A percentile compares a stretch with the other conserved stretches of the same genome.
These are phyloP conservation scores for Machaerirhynchus nigripectus DNA, from an alignment of 2,113 vertebrate species.

Conservation along the genomic window DNA sequence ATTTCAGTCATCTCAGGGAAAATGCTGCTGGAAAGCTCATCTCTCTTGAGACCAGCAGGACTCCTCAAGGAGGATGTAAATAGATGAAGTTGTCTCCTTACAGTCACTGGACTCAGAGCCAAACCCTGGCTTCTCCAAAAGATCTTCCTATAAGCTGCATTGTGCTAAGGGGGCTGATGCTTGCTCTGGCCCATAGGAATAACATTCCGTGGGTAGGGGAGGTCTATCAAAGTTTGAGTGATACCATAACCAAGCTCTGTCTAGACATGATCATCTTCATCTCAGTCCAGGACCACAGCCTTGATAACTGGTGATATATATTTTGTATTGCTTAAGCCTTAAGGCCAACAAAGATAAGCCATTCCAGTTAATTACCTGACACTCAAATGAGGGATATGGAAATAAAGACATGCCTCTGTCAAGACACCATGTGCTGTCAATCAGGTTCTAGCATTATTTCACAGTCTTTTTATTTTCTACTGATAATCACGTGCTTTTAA, in stretches of 20 bases:
- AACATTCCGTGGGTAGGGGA: not conserved
- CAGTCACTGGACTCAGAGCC: not conserved
- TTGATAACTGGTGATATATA: not conserved
- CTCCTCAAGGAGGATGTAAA: not conserved
- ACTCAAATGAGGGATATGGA: not conserved
- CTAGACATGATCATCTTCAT: conserved; percentile 31
- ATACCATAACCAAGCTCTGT: conserved; percentile 4
- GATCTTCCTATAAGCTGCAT: not conserved
- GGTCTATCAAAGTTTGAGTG: not conserved
- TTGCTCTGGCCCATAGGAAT: conserved; percentile 22
- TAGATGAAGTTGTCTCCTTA: conserved; percentile 23
- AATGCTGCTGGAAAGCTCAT: not conserved
- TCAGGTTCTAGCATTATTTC: not conserved
- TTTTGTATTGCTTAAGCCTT: not conserved
- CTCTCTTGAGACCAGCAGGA: not conserved
- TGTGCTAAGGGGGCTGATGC: not conserved
- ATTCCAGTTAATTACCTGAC: not conserved
- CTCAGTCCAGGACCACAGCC: not conserved
- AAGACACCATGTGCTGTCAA: not conserved
- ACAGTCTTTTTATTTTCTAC: not conserved
- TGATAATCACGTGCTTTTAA: not conserved
- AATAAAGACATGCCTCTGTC: not conserved
- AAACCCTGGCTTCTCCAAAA: conserved; percentile 29
- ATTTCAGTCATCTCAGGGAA: conserved; percentile 36
- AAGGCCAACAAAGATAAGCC: not conserved